Percentiles rank a stretch among this genome's conserved stretches.
Evolutionary conservation across 2,113 vertebrate species (phyloP).

Genomic region (Xyrauchen texanus): DNA sequence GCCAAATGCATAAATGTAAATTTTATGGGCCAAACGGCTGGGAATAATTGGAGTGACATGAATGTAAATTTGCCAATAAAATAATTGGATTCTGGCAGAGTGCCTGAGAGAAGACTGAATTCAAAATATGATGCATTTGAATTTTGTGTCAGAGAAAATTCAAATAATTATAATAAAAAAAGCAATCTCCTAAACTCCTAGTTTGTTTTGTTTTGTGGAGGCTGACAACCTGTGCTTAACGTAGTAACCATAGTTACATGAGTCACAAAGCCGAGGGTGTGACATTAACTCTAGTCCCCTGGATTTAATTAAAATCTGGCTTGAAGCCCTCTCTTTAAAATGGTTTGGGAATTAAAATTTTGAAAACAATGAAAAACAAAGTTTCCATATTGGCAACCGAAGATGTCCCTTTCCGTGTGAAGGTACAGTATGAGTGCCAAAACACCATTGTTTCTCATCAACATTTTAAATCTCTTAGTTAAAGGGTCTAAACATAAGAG

Average conservation of each 20-base stretch:
- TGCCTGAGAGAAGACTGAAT: background rate
- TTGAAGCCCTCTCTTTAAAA: constrained; percentile 15
- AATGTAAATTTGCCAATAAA: constrained; percentile 57
- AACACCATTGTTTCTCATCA: constrained; percentile 9
- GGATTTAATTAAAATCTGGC: constrained; percentile 63
- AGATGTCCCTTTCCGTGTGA: constrained; percentile 50
- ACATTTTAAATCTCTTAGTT: constrained; percentile 13
- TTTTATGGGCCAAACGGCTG: constrained; percentile 43
- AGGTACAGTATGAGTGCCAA: constrained; percentile 20
- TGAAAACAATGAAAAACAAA: constrained; percentile 52
- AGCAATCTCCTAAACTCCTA: constrained; percentile 5
- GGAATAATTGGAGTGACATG: constrained; percentile 49
- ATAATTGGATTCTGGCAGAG: constrained; percentile 11
- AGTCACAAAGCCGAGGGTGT: constrained; percentile 15
- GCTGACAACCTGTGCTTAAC: constrained; percentile 35
- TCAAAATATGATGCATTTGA: background rate
- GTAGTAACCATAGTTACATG: constrained; percentile 11
- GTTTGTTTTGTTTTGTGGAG: constrained; percentile 39
- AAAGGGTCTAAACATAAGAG: background rate
- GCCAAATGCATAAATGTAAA: too few relatives aligned
- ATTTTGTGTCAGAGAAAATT: too few relatives aligned
- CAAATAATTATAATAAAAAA: background rate
- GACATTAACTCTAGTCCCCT: constrained; percentile 46
- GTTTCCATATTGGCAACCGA: background rate
- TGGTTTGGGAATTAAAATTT: constrained; percentile 49